Evolutionary conservation across 2,888 invertebrate genomes (phyloP).

Genomic region (Nipponacmea schrenckii): DNA sequence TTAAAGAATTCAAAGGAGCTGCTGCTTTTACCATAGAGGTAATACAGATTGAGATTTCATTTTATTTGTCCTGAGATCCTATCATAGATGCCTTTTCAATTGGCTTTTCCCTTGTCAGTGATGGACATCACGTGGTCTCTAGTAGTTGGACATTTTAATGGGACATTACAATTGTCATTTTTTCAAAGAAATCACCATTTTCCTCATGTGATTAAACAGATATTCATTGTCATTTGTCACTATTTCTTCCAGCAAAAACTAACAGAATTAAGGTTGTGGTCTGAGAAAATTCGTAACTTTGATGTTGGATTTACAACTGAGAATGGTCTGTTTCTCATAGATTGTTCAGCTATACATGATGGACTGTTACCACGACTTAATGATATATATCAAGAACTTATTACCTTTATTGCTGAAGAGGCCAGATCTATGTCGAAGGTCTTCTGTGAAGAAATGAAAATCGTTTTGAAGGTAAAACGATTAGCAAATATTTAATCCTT

Average conservation of each 20-base stretch:
- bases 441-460: conserved; percentile 59
- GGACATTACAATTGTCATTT: too few relatives aligned
- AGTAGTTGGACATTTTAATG: too few relatives aligned
- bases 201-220: too few relatives aligned
- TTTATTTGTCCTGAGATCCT: background rate
- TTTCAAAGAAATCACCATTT: too few relatives aligned
- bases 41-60: conserved; percentile 3
- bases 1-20: conserved; percentile 55
- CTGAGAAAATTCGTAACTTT: conserved; percentile 61
- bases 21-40: conserved; percentile 66
- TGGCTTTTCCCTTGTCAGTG: too few relatives aligned
- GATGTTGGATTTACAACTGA: conserved; percentile 58
- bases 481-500: too few relatives aligned
- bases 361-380: conserved; percentile 59
- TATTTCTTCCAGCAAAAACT: conserved; percentile 60
- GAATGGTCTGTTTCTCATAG: conserved; percentile 60
- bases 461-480: conserved; percentile 48
- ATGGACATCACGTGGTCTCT: too few relatives aligned
- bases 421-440: conserved; percentile 49
- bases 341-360: conserved; percentile 60
- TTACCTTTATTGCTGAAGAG: conserved; percentile 62
- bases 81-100: background rate
- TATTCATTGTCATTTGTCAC: background rate
- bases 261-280: conserved; percentile 63
- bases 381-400: conserved; percentile 58